Conservation (phyloP, 2,888 invertebrate species). For the Acanthacorydalis orientalis region DNA sequence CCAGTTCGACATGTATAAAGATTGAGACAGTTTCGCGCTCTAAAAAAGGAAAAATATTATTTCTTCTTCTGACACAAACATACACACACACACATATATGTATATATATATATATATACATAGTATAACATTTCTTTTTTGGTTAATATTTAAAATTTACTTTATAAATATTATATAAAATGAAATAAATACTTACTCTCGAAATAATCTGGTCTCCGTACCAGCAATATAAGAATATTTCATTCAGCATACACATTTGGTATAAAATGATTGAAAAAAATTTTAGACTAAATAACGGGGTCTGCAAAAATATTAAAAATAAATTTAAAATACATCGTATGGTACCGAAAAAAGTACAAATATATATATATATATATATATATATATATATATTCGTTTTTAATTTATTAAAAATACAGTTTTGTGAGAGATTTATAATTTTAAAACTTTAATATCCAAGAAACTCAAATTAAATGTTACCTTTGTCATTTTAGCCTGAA, state of each 20-base stretch:
- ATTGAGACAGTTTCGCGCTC: neutral
- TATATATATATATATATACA: neutral
- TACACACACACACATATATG: too few relatives aligned
- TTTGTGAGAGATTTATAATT: too few relatives aligned
- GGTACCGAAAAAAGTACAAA: too few relatives aligned
- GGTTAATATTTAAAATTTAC: too few relatives aligned
- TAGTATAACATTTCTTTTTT: too few relatives aligned
- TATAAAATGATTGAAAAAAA: conserved; percentile 25
- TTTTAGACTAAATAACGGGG: conserved; percentile 18
- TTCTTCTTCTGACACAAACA: neutral
- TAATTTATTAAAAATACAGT: too few relatives aligned
- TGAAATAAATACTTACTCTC: conserved; percentile 22
- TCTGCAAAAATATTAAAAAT: conserved; percentile 11
- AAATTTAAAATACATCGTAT: too few relatives aligned
- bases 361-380: neutral
- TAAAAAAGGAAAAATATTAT: neutral
- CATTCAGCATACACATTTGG: conserved; percentile 22
- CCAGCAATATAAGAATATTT: conserved; percentile 31
- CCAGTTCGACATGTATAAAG: neutral
- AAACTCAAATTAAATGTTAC: too few relatives aligned
- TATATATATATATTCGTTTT: too few relatives aligned
- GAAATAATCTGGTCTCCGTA: conserved; percentile 29
- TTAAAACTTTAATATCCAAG: too few relatives aligned
- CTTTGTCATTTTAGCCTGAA: too few relatives aligned
- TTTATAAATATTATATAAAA: too few relatives aligned